phyloP scores from a whole-genome alignment of 2,113 vertebrate genomes.

The Myrmecobius fasciatus region DNA sequence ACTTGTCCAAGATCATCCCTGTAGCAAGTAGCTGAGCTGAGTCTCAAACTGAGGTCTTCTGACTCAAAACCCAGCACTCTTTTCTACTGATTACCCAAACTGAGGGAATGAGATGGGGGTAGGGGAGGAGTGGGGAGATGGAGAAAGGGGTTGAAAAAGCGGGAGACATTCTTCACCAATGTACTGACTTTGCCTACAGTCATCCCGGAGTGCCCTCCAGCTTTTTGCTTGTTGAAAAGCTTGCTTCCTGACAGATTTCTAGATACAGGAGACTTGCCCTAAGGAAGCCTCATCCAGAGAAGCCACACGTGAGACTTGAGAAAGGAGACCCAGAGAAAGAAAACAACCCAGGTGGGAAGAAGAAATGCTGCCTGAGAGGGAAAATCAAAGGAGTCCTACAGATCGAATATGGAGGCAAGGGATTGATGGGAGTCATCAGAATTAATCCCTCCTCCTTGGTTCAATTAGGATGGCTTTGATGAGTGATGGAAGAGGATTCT shows the following conservation, averaged over 20 bases:
- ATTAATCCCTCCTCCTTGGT: background rate
- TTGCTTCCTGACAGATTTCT: background rate
- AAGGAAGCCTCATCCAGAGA: background rate
- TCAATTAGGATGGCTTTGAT: background rate
- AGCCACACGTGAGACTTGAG: background rate
- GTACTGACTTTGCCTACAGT: background rate
- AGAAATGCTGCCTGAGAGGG: background rate
- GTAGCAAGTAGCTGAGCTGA: background rate
- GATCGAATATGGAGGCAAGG: background rate
- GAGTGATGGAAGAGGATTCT: background rate
- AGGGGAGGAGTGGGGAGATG: background rate
- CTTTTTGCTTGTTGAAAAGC: background rate
- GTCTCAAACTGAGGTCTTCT: background rate
- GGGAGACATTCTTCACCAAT: background rate
- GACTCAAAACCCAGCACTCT: background rate
- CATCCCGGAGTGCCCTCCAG: background rate
- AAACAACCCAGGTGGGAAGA: background rate
- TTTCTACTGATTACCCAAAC: background rate
- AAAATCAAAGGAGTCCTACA: background rate
- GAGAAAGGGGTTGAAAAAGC: background rate
- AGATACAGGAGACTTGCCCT: background rate
- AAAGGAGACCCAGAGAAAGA: background rate
- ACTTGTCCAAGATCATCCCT: background rate
- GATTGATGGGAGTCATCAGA: background rate
- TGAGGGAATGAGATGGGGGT: background rate